Base-by-base conservation (phyloP, 2,888 invertebrate species). In the Drosophila diplacantha region DNA sequence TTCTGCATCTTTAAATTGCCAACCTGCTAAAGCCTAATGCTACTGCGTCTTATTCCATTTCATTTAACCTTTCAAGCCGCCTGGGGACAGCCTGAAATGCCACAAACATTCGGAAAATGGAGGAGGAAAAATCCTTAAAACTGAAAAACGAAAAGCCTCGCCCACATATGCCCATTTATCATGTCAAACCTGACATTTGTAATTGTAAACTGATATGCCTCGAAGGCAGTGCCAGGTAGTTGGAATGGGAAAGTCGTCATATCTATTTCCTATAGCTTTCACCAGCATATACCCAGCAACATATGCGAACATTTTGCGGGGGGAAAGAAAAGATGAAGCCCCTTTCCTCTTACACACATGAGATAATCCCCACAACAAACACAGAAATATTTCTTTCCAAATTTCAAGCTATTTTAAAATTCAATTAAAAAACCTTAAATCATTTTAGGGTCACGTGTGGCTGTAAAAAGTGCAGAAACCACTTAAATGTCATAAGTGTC, bases 201-300 rank as follows among this genome's bases (percentile, higher is more conserved):
- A 82, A 82, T 79, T 79, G 82, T 82, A 79, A 79, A 80, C 83
- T 79, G 79, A 79, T 79, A 81, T 71, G 78, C 76, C 82, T 76
- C 46, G 69, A 47, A 69, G 81, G 73, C 76, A 72, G 50, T 51
- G 47, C 44, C 29, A 31, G 37, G 16, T n/a, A 14, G 18, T 11
- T 16, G 55, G 59, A 41, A 8, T 14, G 52, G 38, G 59, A 8
- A 35, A 41, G 49, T 66, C 47, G 43, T 66, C 61, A 43, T 67
- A 74, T 74, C 74, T 68, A 46, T 70, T 74, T 56, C 59, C 61
- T 59, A 66, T 32, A 51, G 63, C 54, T 54, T 69, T 51, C 50
- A 26, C 54, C 58, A 50, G 51, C 52, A 67, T 66, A 22, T 24
- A n/a, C 24, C 49, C 62, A 47, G 64, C 62, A 68, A 73, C 79